phyloP scores from a whole-genome alignment of 2,113 vertebrate genomes.

The Ibidorhyncha struthersii region DNA sequence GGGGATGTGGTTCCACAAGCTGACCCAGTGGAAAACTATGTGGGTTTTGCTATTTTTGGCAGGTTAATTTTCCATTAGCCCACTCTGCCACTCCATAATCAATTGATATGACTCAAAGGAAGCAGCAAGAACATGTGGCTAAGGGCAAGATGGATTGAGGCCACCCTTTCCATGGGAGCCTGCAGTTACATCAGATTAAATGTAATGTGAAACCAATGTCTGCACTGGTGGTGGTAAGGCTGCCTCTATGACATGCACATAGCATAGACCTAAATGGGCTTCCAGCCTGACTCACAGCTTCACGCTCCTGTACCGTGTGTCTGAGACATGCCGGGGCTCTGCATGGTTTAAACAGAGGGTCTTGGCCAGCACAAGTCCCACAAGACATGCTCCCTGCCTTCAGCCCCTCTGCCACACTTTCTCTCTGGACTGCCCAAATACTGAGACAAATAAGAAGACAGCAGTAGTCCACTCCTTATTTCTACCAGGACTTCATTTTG shows the following conservation, averaged over 20 bases:
- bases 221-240: neutral
- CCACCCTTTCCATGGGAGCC: neutral
- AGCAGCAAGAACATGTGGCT: neutral
- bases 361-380: neutral
- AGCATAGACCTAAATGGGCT: neutral
- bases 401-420: neutral
- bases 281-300: neutral
- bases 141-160: neutral
- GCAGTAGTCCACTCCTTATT: neutral
- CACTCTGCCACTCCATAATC: neutral
- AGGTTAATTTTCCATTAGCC: neutral
- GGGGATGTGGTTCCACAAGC: neutral
- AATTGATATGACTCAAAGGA: slow-evolving; percentile 1
- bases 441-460: neutral
- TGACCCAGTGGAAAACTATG: neutral
- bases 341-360: neutral
- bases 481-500: no score
- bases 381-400: neutral
- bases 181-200: neutral
- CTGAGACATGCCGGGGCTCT: neutral
- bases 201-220: neutral
- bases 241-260: neutral
- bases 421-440: neutral
- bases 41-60: neutral
- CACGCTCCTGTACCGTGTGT: neutral